phyloP scores from a whole-genome alignment of 2,113 vertebrate genomes.

The Merops nubicus region DNA sequence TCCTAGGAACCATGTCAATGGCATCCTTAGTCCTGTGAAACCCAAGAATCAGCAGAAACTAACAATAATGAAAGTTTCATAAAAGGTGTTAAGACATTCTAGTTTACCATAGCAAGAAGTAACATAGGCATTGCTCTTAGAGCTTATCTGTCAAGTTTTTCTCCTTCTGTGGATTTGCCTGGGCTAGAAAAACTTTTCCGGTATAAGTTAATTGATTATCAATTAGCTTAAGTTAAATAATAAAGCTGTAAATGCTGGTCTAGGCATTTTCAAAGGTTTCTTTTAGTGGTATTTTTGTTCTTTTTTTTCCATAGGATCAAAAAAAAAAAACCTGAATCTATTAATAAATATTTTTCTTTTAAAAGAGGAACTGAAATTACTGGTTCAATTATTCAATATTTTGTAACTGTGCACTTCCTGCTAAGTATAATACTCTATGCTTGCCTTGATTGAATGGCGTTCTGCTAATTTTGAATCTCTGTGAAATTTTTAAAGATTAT shows the following conservation, averaged over 20 bases:
- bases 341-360: neutral
- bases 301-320: fast-evolving
- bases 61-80: neutral
- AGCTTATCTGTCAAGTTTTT: neutral
- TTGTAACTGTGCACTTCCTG: neutral
- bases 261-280: neutral
- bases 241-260: neutral
- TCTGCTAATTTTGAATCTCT: neutral
- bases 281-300: neutral
- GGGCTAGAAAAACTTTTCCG: neutral
- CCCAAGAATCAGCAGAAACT: neutral
- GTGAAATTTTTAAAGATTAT: neutral
- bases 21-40: neutral
- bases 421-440: neutral
- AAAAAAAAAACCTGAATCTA: neutral
- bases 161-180: neutral
- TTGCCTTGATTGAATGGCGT: neutral
- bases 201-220: neutral
- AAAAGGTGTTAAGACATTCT: neutral
- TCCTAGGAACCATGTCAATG: neutral
- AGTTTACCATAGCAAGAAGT: neutral
- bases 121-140: neutral
- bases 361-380: neutral
- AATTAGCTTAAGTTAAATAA: neutral
- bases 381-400: neutral